Conservation (phyloP, 2,113 vertebrate species). For the Nothobranchius furzeri region DNA sequence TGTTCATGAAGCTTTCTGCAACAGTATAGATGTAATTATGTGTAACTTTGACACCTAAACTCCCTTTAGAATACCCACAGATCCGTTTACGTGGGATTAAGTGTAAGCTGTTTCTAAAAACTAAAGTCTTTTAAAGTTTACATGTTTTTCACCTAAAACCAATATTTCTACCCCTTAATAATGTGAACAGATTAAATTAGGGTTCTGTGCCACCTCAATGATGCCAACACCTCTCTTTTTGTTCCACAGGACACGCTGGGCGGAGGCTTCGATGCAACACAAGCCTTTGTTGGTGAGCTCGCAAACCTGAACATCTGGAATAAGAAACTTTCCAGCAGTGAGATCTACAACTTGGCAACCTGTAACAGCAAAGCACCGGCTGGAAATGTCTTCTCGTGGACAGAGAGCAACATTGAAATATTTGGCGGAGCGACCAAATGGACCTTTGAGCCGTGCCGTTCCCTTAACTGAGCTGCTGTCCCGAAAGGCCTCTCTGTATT, state of each 20-base stretch:
- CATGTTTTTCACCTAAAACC: no score
- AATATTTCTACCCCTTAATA: no score
- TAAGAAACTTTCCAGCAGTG: slow-evolving; percentile 86
- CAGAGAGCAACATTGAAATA: slow-evolving; percentile 90
- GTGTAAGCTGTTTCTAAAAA: no score
- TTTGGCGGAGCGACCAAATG: slow-evolving; percentile 95
- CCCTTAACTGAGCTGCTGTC: slow-evolving; percentile 85
- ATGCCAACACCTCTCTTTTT: background rate
- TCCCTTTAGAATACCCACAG: no score
- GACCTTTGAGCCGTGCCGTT: slow-evolving; percentile 95
- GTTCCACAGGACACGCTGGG: slow-evolving; percentile 88
- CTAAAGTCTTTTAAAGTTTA: no score
- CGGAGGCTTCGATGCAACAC: slow-evolving; percentile 95
- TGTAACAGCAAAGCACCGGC: slow-evolving; percentile 88
- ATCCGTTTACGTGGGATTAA: no score
- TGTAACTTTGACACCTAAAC: no score
- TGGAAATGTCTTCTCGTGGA: slow-evolving; percentile 94
- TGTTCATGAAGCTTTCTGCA: no score
- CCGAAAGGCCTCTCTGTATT: slow-evolving; percentile 56
- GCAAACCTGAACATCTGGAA: slow-evolving; percentile 97
- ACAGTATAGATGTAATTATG: no score
- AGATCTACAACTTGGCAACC: slow-evolving; percentile 93
- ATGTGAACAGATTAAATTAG: no score
- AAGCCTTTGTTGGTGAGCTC: slow-evolving; percentile 92
- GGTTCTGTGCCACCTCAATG: background rate